Percentiles rank a stretch among this genome's conserved stretches.
phyloP scores from a whole-genome alignment of 2,797 vertebrate genomes.

The Enteromius radiatus region DNA sequence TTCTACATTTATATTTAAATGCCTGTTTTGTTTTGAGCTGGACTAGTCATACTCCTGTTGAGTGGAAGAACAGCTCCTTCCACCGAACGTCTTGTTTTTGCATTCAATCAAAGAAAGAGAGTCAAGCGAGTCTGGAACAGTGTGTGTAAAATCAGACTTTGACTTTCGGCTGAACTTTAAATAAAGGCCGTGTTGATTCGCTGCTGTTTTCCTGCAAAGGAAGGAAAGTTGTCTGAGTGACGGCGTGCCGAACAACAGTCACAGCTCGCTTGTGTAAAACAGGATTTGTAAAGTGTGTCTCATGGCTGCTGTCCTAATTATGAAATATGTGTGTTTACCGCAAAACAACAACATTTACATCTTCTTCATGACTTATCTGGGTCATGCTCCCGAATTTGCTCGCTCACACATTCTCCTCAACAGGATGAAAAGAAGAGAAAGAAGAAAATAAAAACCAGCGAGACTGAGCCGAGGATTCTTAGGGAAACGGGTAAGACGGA shows the following conservation, averaged over 20 bases:
- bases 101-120: background rate
- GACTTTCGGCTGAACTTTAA: background rate
- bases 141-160: background rate
- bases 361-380: constrained; percentile 22
- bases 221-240: constrained; percentile 17
- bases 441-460: constrained; percentile 18
- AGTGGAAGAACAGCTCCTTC: background rate
- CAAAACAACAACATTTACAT: constrained; percentile 32
- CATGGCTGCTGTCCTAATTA: constrained; percentile 8
- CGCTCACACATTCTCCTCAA: background rate
- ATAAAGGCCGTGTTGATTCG: background rate
- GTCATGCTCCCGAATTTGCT: background rate
- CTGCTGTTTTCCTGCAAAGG: background rate
- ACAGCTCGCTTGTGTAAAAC: background rate
- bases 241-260: background rate
- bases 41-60: background rate
- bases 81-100: background rate
- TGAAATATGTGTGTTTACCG: constrained; percentile 6
- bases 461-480: background rate
- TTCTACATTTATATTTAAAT: background rate
- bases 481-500: background rate
- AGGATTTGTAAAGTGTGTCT: constrained; percentile 5
- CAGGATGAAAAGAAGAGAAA: constrained; percentile 48
- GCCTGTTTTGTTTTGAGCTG: background rate
- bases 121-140: background rate